Percentiles rank a stretch among this genome's conserved stretches.
Evolutionary conservation across 2,888 invertebrate species (phyloP).

Genomic region (Tanytarsus gracilentus): DNA sequence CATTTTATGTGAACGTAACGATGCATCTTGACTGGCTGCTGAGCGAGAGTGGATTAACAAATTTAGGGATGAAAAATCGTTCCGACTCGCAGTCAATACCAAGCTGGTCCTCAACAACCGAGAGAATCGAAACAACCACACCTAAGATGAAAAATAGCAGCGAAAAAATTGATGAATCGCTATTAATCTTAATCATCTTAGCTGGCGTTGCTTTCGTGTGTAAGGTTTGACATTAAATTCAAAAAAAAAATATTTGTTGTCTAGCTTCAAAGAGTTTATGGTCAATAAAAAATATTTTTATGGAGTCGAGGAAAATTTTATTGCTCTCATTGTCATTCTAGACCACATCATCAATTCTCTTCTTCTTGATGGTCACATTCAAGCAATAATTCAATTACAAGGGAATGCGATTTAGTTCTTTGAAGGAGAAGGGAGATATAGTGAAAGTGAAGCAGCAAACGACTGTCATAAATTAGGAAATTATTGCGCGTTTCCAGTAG

Average conservation of each 20-base stretch:
- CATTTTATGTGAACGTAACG: background rate
- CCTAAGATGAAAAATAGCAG: too few relatives aligned
- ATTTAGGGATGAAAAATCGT: background rate
- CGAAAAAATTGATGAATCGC: too few relatives aligned
- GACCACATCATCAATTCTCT: background rate
- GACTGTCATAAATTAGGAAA: background rate
- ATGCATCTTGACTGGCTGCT: background rate
- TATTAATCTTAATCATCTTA: too few relatives aligned
- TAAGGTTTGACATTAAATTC: too few relatives aligned
- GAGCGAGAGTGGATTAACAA: background rate
- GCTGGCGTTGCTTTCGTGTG: too few relatives aligned
- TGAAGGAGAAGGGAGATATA: too few relatives aligned
- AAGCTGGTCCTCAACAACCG: background rate
- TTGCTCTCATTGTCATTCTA: slow-evolving; percentile 6
- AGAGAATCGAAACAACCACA: background rate
- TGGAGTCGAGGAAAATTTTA: too few relatives aligned
- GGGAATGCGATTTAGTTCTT: background rate
- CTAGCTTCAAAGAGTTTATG: too few relatives aligned
- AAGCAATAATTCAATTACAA: slow-evolving; percentile 1
- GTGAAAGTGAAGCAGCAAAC: background rate
- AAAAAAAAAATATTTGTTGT: too few relatives aligned
- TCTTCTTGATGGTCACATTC: background rate
- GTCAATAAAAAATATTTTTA: too few relatives aligned
- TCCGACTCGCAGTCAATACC: background rate
- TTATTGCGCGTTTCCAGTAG: too few relatives aligned